A percentile compares a stretch with the other conserved stretches of the same genome.
These are phyloP conservation scores for Ariopsis seemanni DNA, from an alignment of 2,113 vertebrate genomes.

Conservation along the genomic window DNA sequence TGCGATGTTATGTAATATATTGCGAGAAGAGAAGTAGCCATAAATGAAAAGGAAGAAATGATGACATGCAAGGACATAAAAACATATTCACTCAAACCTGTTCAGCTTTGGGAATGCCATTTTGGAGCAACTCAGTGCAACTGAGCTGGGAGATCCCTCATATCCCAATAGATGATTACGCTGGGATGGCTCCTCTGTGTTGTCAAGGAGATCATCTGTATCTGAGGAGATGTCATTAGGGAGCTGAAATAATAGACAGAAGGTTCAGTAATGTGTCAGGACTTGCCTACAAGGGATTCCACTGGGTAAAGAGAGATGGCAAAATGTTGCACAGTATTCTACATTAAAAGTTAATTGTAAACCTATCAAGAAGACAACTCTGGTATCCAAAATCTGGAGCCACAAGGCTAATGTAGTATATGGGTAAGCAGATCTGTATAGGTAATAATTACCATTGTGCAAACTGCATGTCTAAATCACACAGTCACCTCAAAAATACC, in stretches of 20 bases:
- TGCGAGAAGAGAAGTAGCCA: neutral
- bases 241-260: slow-evolving; percentile 22
- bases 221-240: slow-evolving; percentile 44
- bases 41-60: neutral
- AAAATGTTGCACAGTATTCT: neutral
- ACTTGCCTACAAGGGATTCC: neutral
- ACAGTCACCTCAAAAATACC: neutral
- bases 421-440: neutral
- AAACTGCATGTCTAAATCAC: neutral
- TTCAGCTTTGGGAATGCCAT: slow-evolving; percentile 26
- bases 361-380: neutral
- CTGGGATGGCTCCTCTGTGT: slow-evolving; percentile 16
- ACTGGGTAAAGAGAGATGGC: neutral
- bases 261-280: slow-evolving; percentile 14
- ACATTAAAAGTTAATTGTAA: neutral
- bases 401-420: neutral
- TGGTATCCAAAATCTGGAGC: neutral
- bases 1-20: neutral
- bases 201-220: slow-evolving; percentile 32
- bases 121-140: slow-evolving; percentile 23
- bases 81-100: slow-evolving; percentile 24
- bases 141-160: slow-evolving; percentile 41
- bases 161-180: slow-evolving; percentile 6
- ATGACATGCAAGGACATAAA: neutral
- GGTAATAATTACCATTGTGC: neutral